phyloP scores from a whole-genome alignment of 2,888 invertebrate species.

The Netelia fuscicornis region DNA sequence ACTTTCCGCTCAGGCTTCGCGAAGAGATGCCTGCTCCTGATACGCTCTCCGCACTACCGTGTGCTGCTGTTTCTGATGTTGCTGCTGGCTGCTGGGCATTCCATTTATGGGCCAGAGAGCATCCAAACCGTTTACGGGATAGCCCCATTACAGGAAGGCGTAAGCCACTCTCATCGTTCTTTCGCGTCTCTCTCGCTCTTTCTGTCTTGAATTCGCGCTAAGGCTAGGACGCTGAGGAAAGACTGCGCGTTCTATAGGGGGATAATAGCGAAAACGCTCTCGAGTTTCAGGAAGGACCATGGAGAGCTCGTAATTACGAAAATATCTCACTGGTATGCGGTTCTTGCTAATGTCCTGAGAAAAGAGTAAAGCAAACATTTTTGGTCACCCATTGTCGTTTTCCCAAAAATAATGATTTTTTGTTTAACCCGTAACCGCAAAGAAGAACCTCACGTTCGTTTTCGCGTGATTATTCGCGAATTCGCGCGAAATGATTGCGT shows the following conservation, averaged over 20 bases:
- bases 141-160: constrained; percentile 72
- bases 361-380: neutral
- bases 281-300: constrained; percentile 49
- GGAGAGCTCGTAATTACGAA: constrained; percentile 41
- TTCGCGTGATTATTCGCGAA: neutral
- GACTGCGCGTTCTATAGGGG: constrained; percentile 12
- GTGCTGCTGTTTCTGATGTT: constrained; percentile 59
- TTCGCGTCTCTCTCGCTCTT: neutral
- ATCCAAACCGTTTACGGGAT: constrained; percentile 80
- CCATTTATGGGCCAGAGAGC: constrained; percentile 81
- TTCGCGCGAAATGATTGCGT: neutral
- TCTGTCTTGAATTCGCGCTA: constrained; percentile 53
- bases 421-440: constrained; percentile 39
- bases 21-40: constrained; percentile 79
- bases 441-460: neutral
- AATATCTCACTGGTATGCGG: constrained; percentile 25
- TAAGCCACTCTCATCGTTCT: constrained; percentile 59
- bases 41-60: constrained; percentile 67
- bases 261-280: constrained; percentile 41
- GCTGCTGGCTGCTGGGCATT: constrained; percentile 73
- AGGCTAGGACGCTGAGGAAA: constrained; percentile 59
- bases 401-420: constrained; percentile 45
- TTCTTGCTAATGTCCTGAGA: neutral
- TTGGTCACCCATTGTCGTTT: neutral
- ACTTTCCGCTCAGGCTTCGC: constrained; percentile 67